Base-by-base conservation (phyloP, 2,888 invertebrate species). In the Mythimna ferrago region DNA sequence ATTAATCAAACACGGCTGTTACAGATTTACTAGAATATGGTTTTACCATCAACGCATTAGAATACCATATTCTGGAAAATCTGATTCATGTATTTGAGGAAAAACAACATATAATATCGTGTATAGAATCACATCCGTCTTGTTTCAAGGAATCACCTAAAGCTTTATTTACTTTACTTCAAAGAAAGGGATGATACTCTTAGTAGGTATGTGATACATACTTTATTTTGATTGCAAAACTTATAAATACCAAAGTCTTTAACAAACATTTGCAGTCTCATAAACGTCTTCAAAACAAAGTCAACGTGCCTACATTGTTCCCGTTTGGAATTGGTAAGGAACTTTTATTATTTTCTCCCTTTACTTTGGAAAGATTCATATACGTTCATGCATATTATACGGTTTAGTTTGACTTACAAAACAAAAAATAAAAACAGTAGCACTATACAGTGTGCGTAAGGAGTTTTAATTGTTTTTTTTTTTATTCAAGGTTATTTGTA, bases 211-310 rank as follows among this genome's bases (percentile, higher is more conserved):
- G 61, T 32, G 38, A 51, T 69, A 41, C 51, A 70, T 70, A 35
- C 16, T 56, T 66, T 66, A 21, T 66, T 56, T 48, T 61, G 48
- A 76, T 54, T 48, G n/a, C 38, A 14, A 51, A 19, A 56, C 69
- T 61, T 61, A 75, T 76, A 76, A 62, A 76, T 69, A 76, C 48
- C 38, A 21, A 38, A 54, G 11, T 0, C 54, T 76, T 61, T 69
- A 16, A 21, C 32, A 14, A 11, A 32, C 19, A 51, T 62, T 32
- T 32, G 32, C 61, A 74, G 54, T 73, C 75, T 16, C 21, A 19
- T 16, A 66, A 11, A 35, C 26, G 16, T 41, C 61, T 69, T 14
- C 56, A 56, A 62, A 74, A 56, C 41, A 14, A 69, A 75, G 48
- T 69, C 21, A 51, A 57, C 61, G 61, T 56, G 11, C 21, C 11